These are phyloP conservation scores for Naja naja DNA, from an alignment of 2,113 vertebrate species.

Conservation along the genomic window DNA sequence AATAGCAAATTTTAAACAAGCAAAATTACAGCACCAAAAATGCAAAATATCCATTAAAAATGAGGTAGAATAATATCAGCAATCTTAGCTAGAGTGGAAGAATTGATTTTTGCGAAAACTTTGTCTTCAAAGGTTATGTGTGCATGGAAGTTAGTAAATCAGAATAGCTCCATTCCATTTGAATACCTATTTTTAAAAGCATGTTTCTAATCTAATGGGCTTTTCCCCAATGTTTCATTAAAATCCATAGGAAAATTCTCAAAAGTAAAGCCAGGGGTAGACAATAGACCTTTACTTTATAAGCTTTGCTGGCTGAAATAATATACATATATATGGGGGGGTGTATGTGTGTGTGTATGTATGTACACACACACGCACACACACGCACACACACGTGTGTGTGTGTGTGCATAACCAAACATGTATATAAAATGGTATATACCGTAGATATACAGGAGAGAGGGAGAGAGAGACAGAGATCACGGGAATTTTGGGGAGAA, in stretches of 20 bases:
- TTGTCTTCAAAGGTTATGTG: neutral
- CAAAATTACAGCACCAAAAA: conserved; percentile 49
- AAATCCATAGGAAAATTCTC: neutral
- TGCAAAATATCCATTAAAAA: conserved; percentile 27
- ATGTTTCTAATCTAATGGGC: neutral
- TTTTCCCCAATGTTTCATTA: neutral
- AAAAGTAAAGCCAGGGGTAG: neutral
- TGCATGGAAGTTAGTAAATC: neutral
- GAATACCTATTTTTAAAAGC: neutral
- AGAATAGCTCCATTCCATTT: neutral
- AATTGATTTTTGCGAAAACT: conserved; percentile 36
- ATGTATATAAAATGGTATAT: too few relatives aligned
- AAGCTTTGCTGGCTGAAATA: neutral
- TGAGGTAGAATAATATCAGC: conserved; percentile 46
- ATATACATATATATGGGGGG: too few relatives aligned
- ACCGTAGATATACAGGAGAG: too few relatives aligned
- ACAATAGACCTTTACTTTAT: neutral
- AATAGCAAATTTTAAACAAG: conserved; percentile 41
- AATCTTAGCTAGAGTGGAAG: conserved; percentile 8
- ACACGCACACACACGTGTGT: too few relatives aligned
- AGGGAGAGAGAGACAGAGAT: too few relatives aligned
- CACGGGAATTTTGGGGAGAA: neutral
- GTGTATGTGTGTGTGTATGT: too few relatives aligned
- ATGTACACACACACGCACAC: too few relatives aligned
- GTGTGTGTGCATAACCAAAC: too few relatives aligned